Evolutionary conservation across 1,140 invertebrate genomes (phyloP), one percentile per base, ranked within the genome.

Genomic region (Rhagoletis pomonella): DNA sequence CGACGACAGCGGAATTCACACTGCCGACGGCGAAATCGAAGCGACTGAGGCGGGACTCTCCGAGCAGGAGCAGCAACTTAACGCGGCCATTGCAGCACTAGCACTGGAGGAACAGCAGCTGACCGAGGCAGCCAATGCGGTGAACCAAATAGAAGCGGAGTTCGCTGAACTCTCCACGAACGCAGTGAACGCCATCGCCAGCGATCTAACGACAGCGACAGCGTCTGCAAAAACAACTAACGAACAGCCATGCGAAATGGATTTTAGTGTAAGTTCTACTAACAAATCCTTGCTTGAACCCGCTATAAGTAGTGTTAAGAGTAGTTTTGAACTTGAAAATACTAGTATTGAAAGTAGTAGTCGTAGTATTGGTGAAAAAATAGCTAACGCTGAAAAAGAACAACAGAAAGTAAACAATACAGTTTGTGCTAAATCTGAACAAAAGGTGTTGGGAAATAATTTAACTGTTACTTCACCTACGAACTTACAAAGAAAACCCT

Each of bases 1-100:
- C 14, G 96, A 97, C 91, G 96, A 97, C 89, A 97, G 96, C 87
- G 97, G 96, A 4, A 97, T 97, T 86, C 96, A 97, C 89, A 97
- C 96, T 2, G 96, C 97, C 90, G 88, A 87, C 59, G 60, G 65
- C 44, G 65, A 86, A 65, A 60, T 58, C 65, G 67, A 14, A 50
- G 12, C 59, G 7, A 69, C 44, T 3, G 86, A 88, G 50, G 29
- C 50, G 6, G 7, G 60, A n/a, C 84, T 88, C 58, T 88, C 90
- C 67, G 90, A 91, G 47, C 91, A 91, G 86, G 90, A 92, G 65
- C 89, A 90, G 42, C 90, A 92, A 84, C 81, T 92, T 1, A 92
- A 92, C 85, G 91, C 90, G 14, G 91, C 91, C 58, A 91, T 92
- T 60, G 91, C 91, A 39, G 91, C 91, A 1, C 86, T 92, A 58